Evolutionary conservation across 2,888 invertebrate genomes (phyloP), one percentile per base, ranked within the genome.

Genomic region (Callyntrura sp.): DNA sequence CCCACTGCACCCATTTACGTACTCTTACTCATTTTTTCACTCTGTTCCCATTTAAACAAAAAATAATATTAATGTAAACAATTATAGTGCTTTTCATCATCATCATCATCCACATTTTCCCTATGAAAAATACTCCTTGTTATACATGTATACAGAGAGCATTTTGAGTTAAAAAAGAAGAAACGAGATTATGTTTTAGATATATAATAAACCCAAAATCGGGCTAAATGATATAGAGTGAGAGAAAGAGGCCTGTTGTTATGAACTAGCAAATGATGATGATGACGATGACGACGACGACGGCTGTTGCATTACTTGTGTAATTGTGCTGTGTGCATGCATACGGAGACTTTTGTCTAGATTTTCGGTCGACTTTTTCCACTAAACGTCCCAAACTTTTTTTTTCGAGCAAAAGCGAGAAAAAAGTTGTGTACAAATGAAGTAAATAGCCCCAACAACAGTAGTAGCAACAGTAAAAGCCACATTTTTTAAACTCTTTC

Each of bases 41-140:
- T 35, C 73, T 48, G 12, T 23, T 11, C 6, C 35, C 35, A 35
- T 35, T 48, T 9, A 20, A 23, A 6, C 23, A 51, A 51, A 73
- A 76, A 76, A 51, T 14, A 55, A 9, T 51, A 51, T 51, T 76
- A 76, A 76, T 76, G 76, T 76, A 76, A 76, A 76, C 76, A 76
- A 76, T 76, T 76, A 76, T 51, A 35, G 35, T 23, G 23, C 6
- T 11, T 43, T 35, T 43, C 68, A 43, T 43, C 68, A 68, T 68
- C 3, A 51, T 43, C 68, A 68, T 68, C 68, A 35, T 43, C 9
- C 12, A 25, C 11, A 12, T 43, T n/a, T 68, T 35, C 6, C 35
- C 2, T 35, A 35, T 35, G 6, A 35, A 35, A 35, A 35, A 35
- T 35, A 35, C 6, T 35, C 6, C 2, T 35, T 35, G 35, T 35